A percentile compares a stretch with the other conserved stretches of the same genome.
phyloP scores from a whole-genome alignment of 1,140 invertebrate genomes.

The Plodia interpunctella region DNA sequence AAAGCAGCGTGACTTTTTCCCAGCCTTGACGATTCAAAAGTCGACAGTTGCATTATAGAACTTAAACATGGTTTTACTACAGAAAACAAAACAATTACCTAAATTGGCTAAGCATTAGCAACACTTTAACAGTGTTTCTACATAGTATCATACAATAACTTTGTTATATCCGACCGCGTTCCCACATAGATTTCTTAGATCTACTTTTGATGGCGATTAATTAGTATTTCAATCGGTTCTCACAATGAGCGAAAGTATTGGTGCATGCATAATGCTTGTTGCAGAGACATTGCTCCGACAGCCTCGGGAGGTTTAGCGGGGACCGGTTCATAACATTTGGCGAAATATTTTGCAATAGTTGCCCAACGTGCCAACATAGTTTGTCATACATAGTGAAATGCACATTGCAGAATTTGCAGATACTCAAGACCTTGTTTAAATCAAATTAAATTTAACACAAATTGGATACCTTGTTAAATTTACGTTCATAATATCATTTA shows the following conservation, averaged over 20 bases:
- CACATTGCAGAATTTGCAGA: neutral
- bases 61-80: conserved; percentile 9
- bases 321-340: conserved; percentile 57
- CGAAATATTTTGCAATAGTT: conserved; percentile 53
- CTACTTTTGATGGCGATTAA: conserved; percentile 1
- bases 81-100: conserved; percentile 6
- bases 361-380: conserved; percentile 22
- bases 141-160: conserved; percentile 22
- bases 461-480: conserved; percentile 6
- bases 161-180: conserved; percentile 28
- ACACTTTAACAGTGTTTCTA: conserved; percentile 25
- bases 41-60: neutral
- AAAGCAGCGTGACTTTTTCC: conserved; percentile 4
- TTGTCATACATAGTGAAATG: conserved; percentile 6
- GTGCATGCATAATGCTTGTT: neutral
- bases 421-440: neutral
- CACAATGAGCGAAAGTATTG: conserved; percentile 43
- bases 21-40: conserved; percentile 1
- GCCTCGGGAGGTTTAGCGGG: conserved; percentile 17
- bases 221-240: conserved; percentile 21
- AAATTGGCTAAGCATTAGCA: conserved; percentile 12
- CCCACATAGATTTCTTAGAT: conserved; percentile 19
- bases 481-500: conserved; percentile 2
- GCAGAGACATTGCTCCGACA: neutral
- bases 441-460: neutral